Evolutionary conservation across 1,140 invertebrate genomes (phyloP), one percentile per base, ranked within the genome.

Genomic region (Dufourea novaeangliae): DNA sequence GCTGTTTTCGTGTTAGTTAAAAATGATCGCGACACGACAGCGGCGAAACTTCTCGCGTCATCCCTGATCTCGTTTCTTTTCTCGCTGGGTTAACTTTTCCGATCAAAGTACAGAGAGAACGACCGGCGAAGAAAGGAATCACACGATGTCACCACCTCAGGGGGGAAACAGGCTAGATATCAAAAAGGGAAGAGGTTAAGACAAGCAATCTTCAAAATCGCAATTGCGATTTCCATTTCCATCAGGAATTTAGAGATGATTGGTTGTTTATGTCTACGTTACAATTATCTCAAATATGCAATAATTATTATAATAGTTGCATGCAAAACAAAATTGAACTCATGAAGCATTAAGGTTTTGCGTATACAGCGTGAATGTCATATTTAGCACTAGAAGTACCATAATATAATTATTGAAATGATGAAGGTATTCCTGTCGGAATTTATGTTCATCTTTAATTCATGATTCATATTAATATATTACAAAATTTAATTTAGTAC

Each of bases 101-200:
- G 59, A 62, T 62, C 59, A 62, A 62, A 62, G n/a, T 62, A n/a
- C 34, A 39, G 59, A 62, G 39, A 39, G 34, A 62, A 34, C 34
- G 37, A 12, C n/a, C 34, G 59, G 7, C 12, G n/a, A 25, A 4
- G 34, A 37, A 39, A 34, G 34, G 25, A 39, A 62, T 39, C 59
- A 22, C 20, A 4, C 32, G 32, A 11, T 20, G 57, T 37, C 32
- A 32, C 32, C 32, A 61, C 37, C 57, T 62, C 59, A 14, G 8
- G 59, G 34, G 52, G 59, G 54, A 39, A 62, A 22, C 34, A 39
- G 39, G 37, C 59, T 62, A 34, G 59, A 62, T 62, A 66, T 44
- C 63, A 46, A 66, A 46, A 32, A 20, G 41, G 27, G 41, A 44
- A 29, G 44, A 46, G 14, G 63, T n/a, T 44, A 27, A 66, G 44